Conservation (phyloP, 1,140 invertebrate genomes). For the Drosophila pseudoananassae region DNA sequence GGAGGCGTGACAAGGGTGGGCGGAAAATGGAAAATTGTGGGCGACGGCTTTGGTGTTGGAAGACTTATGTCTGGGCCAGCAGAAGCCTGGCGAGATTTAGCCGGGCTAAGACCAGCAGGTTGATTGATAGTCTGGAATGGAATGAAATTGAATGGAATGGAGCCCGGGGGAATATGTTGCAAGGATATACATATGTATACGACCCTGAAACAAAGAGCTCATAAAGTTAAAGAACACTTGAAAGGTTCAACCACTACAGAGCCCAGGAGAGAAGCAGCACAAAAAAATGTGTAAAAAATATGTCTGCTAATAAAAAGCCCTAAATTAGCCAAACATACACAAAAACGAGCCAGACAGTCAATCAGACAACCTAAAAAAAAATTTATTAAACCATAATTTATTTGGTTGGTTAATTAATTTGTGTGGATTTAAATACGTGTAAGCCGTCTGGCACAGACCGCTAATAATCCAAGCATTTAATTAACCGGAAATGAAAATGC, state of each 20-base stretch:
- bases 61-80: constrained; percentile 35
- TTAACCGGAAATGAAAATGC: constrained; percentile 22
- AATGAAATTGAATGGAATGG: constrained; percentile 48
- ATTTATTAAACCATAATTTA: not conserved
- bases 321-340: not conserved
- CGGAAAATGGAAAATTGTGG: constrained; percentile 4
- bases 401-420: constrained; percentile 13
- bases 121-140: constrained; percentile 44
- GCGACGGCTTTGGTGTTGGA: constrained; percentile 1
- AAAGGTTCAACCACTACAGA: not conserved
- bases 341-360: not conserved
- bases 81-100: constrained; percentile 28
- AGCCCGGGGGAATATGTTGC: constrained; percentile 18
- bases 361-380: too few relatives aligned
- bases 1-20: not conserved
- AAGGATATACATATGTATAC: constrained; percentile 7
- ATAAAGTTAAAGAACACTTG: not conserved
- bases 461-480: constrained; percentile 10
- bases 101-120: constrained; percentile 19
- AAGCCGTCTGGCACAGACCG: not conserved
- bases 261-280: not conserved
- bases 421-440: constrained; percentile 13
- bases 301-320: not conserved
- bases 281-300: not conserved
- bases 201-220: constrained; percentile 12